Percentiles rank a stretch among this genome's conserved stretches.
These are phyloP conservation scores for Pterobdella sp. DNA, from an alignment of 2,888 invertebrate species.

Conservation along the genomic window DNA sequence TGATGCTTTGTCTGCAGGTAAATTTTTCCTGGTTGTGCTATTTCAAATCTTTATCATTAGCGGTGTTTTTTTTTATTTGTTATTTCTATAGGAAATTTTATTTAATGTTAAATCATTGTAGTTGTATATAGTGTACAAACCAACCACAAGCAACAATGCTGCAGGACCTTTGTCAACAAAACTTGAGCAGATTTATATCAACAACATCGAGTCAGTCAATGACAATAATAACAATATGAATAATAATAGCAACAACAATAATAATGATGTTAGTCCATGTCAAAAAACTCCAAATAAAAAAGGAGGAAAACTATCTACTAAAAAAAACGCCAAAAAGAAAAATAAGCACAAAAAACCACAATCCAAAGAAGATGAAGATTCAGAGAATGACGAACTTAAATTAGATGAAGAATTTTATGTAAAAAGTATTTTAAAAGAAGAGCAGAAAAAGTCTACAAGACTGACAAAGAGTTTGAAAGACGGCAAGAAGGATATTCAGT, in stretches of 20 bases:
- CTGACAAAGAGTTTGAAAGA: not conserved
- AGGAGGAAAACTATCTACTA: not conserved
- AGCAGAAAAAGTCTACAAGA: not conserved
- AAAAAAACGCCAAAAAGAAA: not conserved
- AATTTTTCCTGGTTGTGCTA: not conserved
- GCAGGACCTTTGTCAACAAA: not conserved
- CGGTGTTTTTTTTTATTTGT: too few relatives aligned
- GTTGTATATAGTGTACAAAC: not conserved
- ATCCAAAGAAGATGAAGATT: not conserved
- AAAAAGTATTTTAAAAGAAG: not conserved
- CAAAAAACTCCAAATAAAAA: too few relatives aligned
- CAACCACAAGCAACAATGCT: not conserved
- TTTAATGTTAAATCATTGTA: too few relatives aligned
- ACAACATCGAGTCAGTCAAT: not conserved
- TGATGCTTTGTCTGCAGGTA: constrained; percentile 20
- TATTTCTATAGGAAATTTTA: too few relatives aligned
- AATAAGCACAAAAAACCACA: not conserved
- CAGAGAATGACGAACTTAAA: too few relatives aligned
- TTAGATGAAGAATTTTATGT: too few relatives aligned
- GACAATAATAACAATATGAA: too few relatives aligned
- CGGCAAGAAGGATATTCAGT: not conserved
- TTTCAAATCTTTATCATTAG: too few relatives aligned
- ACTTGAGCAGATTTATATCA: not conserved
- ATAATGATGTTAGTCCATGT: too few relatives aligned
- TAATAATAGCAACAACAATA: too few relatives aligned